A percentile compares a stretch with the other conserved stretches of the same genome.
These are phyloP conservation scores for Willisornis vidua DNA, from an alignment of 2,113 vertebrate species.

Conservation along the genomic window DNA sequence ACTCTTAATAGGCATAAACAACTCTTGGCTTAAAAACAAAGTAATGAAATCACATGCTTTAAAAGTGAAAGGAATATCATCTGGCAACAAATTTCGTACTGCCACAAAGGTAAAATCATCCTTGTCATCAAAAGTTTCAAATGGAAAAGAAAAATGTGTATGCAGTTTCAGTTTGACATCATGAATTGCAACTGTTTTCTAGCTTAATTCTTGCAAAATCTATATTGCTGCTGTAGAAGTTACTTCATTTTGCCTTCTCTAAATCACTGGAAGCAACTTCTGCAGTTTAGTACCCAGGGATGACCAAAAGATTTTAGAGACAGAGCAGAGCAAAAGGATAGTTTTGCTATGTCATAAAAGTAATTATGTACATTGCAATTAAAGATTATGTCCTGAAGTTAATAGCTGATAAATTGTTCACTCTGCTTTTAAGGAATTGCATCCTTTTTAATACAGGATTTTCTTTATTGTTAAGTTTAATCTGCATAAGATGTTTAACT, in stretches of 20 bases:
- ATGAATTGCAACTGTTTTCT: not conserved
- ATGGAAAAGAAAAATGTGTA: not conserved
- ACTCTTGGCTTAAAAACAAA: not conserved
- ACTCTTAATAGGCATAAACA: not conserved
- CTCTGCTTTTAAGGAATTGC: not conserved
- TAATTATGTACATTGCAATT: not conserved
- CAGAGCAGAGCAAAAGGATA: not conserved
- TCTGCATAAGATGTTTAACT: not conserved
- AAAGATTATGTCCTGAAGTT: not conserved
- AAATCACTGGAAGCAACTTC: not conserved
- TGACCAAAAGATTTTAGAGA: not conserved
- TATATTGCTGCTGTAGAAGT: not conserved
- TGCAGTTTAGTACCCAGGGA: not conserved
- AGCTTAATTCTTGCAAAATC: not conserved
- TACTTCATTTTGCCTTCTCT: not conserved
- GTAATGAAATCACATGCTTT: not conserved
- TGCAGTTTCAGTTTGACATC: not conserved
- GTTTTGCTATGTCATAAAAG: not conserved
- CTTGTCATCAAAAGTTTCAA: not conserved
- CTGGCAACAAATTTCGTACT: not conserved
- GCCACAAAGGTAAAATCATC: not conserved
- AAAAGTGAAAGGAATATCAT: not conserved
- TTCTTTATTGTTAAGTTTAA: not conserved
- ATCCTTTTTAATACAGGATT: not conserved
- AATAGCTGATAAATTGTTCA: not conserved